A percentile compares a stretch with the other conserved stretches of the same genome.
Conservation (phyloP, 1,140 invertebrate genomes). For the Drosophila hydei region DNA sequence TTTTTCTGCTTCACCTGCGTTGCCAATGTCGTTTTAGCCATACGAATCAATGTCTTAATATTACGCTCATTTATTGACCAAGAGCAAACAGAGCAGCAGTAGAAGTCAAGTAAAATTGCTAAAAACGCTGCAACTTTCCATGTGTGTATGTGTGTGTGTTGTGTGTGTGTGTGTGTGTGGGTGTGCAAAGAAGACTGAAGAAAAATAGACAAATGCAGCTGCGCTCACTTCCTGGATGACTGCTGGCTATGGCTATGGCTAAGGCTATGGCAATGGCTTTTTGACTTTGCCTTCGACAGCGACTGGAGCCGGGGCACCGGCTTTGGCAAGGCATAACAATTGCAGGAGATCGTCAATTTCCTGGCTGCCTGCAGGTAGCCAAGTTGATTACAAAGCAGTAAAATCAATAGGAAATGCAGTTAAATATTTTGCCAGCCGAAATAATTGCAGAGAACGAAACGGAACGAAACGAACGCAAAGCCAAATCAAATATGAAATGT, state of each 20-base stretch:
- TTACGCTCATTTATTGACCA: conserved; percentile 78
- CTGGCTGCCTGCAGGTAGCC: conserved; percentile 68
- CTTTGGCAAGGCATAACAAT: conserved; percentile 50
- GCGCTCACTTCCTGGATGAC: conserved; percentile 50
- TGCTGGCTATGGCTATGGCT: conserved; percentile 33
- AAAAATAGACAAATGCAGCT: conserved; percentile 52
- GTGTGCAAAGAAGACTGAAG: conserved; percentile 29
- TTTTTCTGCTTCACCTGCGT: conserved; percentile 25
- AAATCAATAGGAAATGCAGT: conserved; percentile 81
- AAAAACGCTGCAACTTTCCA: conserved; percentile 50
- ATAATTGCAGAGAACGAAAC: conserved; percentile 58
- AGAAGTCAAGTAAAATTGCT: conserved; percentile 76
- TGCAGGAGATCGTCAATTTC: conserved; percentile 81
- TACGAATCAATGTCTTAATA: conserved; percentile 69
- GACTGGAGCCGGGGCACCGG: conserved; percentile 10
- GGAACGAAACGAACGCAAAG: conserved; percentile 12
- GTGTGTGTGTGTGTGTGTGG: conserved; percentile 34
- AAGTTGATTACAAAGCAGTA: conserved; percentile 77
- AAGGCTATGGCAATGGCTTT: conserved; percentile 24
- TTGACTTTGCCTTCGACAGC: conserved; percentile 7
- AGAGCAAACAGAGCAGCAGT: conserved; percentile 64
- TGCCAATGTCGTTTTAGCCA: conserved; percentile 56
- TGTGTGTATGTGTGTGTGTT: not conserved
- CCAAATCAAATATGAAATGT: conserved; percentile 57
- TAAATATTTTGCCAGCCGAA: conserved; percentile 79